These are phyloP conservation scores for Acromyrmex charruanus DNA, from an alignment of 1,140 invertebrate genomes.

Conservation along the genomic window DNA sequence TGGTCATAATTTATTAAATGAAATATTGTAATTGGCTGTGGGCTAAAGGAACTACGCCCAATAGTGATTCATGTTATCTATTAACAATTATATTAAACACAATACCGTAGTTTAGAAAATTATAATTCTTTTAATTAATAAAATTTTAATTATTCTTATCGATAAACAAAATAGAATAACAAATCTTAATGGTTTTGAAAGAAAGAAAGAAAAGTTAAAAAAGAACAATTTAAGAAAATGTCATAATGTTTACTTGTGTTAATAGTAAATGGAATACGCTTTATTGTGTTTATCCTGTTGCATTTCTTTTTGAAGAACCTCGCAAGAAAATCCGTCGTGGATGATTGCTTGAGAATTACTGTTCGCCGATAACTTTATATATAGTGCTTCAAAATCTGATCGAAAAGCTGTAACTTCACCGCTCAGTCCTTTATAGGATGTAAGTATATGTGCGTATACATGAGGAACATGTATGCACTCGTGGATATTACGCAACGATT, in stretches of 20 bases:
- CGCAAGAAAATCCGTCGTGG: neutral
- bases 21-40: constrained; percentile 18
- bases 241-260: neutral
- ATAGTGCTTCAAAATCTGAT: constrained; percentile 16
- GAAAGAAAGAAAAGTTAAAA: neutral
- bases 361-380: constrained; percentile 13
- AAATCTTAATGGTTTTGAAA: neutral
- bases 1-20: constrained; percentile 19
- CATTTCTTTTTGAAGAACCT: neutral
- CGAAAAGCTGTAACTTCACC: constrained; percentile 29
- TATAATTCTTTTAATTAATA: neutral
- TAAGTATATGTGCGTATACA: neutral
- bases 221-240: neutral
- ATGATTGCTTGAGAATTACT: constrained; percentile 24
- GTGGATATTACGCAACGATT: constrained; percentile 49
- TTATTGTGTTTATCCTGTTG: neutral
- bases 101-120: neutral
- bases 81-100: neutral
- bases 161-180: neutral
- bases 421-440: constrained; percentile 21
- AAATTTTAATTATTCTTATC: constrained; percentile 3
- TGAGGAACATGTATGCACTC: neutral
- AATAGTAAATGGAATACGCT: neutral
- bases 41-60: neutral
- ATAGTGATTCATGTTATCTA: constrained; percentile 1